These are phyloP conservation scores for Orgyia antiqua DNA, from an alignment of 2,888 invertebrate genomes.

Conservation along the genomic window DNA sequence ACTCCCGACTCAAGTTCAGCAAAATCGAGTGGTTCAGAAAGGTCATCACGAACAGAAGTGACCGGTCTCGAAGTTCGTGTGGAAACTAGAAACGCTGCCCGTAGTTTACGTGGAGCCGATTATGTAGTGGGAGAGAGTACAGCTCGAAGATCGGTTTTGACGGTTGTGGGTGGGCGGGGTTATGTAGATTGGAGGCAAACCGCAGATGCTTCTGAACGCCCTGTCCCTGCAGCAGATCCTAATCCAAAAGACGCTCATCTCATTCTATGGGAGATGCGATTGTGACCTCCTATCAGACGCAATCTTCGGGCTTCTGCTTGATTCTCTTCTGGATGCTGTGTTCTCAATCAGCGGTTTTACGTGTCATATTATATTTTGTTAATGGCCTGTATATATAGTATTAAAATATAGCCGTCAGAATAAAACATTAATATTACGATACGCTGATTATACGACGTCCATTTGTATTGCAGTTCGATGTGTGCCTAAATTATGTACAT, in stretches of 20 bases:
- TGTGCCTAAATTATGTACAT: conserved; percentile 37
- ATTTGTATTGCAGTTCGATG: conserved; percentile 15
- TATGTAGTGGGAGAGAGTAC: conserved; percentile 62
- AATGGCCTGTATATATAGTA: conserved; percentile 38
- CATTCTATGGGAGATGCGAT: conserved; percentile 88
- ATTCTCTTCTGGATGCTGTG: conserved; percentile 15
- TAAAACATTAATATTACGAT: conserved; percentile 13
- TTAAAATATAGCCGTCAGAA: conserved; percentile 23
- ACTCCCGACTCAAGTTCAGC: conserved; percentile 63
- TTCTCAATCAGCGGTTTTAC: conserved; percentile 28
- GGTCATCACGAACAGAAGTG: conserved; percentile 56
- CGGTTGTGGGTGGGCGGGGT: conserved; percentile 92
- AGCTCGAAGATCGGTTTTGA: conserved; percentile 86
- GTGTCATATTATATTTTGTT: conserved; percentile 54
- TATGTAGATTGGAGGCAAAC: conserved; percentile 92
- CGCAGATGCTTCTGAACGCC: conserved; percentile 79
- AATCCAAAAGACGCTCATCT: conserved; percentile 93
- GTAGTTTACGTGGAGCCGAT: conserved; percentile 62
- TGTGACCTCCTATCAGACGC: conserved; percentile 43
- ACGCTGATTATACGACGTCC: conserved; percentile 14
- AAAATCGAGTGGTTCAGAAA: conserved; percentile 61
- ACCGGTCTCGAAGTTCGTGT: conserved; percentile 32
- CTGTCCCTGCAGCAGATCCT: conserved; percentile 79
- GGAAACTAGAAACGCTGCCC: conserved; percentile 45
- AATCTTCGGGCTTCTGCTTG: conserved; percentile 12